phyloP scores from a whole-genome alignment of 2,888 invertebrate species.

The Kryphioiulus occultus region DNA sequence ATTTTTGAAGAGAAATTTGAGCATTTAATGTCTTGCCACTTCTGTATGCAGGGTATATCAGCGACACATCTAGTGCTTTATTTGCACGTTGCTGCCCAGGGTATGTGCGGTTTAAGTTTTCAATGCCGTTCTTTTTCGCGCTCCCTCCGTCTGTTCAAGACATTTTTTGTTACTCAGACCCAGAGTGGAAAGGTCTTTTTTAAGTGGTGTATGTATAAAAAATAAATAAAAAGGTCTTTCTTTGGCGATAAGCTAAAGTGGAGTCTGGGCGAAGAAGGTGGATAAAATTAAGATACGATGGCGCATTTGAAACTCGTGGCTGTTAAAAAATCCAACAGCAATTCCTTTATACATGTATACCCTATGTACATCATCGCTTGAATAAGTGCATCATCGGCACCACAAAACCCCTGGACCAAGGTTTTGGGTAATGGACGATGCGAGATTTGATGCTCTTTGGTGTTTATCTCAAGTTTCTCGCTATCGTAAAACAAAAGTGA shows the following conservation, averaged over 20 bases:
- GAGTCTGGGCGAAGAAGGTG: not conserved
- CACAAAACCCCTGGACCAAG: not conserved
- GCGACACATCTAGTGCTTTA: not conserved
- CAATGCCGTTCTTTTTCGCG: not conserved
- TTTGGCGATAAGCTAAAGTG: slow-evolving; percentile 20
- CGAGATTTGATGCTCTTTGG: not conserved
- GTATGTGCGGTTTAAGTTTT: not conserved
- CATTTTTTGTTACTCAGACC: slow-evolving; percentile 7
- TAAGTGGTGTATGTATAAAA: not conserved
- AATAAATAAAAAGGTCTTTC: slow-evolving; percentile 18
- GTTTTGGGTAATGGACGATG: not conserved
- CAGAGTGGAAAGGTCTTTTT: slow-evolving; percentile 35
- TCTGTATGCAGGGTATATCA: not conserved
- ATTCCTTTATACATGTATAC: not conserved
- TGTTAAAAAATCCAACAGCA: slow-evolving; percentile 1
- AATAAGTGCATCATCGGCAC: not conserved
- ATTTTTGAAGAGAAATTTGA: not conserved
- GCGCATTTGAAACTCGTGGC: not conserved
- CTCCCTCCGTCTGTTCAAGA: not conserved
- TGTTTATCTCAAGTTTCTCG: not conserved
- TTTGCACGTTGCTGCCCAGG: not conserved
- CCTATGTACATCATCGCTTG: not conserved
- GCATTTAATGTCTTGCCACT: slow-evolving; percentile 15
- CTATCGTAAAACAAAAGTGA: not conserved
- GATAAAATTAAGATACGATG: slow-evolving; percentile 25